Evolutionary conservation across 2,888 invertebrate species (phyloP).

Genomic region (Zygogramma bicolorata): DNA sequence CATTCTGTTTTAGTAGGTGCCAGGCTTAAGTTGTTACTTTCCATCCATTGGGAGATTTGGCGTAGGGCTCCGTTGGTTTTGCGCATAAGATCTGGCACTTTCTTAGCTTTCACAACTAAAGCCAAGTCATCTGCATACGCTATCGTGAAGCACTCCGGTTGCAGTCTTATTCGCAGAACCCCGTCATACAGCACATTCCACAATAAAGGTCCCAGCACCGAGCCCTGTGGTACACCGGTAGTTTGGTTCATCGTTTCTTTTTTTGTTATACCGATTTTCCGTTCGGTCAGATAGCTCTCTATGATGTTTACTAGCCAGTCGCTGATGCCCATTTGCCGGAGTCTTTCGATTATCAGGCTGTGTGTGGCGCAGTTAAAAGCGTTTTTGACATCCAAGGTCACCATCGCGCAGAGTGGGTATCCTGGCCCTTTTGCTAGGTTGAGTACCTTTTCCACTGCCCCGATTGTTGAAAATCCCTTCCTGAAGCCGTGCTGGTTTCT

Average conservation of each 20-base stretch:
- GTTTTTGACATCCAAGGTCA: not conserved
- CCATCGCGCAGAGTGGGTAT: not conserved
- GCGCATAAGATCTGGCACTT: not conserved
- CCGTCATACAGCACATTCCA: slow-evolving; percentile 30
- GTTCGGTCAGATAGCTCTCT: not conserved
- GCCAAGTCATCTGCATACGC: slow-evolving; percentile 14
- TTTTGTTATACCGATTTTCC: no score
- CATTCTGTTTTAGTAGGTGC: slow-evolving; percentile 10
- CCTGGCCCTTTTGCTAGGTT: not conserved
- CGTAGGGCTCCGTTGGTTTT: not conserved
- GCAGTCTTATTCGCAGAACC: slow-evolving; percentile 3
- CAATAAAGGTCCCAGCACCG: slow-evolving; percentile 24
- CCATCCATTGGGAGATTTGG: slow-evolving; percentile 1
- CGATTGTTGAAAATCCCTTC: not conserved
- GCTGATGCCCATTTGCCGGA: no score
- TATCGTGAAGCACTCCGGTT: not conserved
- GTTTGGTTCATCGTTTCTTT: no score
- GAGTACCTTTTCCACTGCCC: slow-evolving; percentile 2
- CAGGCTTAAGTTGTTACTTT: not conserved
- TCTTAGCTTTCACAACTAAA: slow-evolving; percentile 4
- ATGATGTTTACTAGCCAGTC: no score
- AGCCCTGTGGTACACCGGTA: slow-evolving; percentile 29
- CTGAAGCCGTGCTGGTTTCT: not conserved
- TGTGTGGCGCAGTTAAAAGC: not conserved
- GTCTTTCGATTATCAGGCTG: not conserved